phyloP scores from a whole-genome alignment of 2,888 invertebrate genomes.

The Sphaerophoria taeniata region DNA sequence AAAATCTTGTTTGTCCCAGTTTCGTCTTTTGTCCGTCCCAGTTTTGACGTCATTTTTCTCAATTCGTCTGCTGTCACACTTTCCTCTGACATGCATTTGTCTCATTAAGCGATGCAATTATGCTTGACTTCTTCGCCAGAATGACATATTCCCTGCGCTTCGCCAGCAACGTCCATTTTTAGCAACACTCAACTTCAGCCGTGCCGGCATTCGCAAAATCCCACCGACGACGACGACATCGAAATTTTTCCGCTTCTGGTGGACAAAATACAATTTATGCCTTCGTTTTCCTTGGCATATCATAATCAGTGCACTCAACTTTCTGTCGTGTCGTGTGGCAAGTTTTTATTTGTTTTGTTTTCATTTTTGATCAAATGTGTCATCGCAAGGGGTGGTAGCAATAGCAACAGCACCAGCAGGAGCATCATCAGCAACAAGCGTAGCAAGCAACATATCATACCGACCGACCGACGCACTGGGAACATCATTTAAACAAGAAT shows the following conservation, averaged over 20 bases:
- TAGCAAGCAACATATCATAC: constrained; percentile 12
- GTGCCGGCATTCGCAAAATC: neutral
- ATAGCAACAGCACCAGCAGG: constrained; percentile 4
- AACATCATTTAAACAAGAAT: constrained; percentile 54
- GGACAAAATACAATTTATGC: constrained; percentile 59
- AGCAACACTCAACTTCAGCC: constrained; percentile 16
- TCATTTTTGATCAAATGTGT: constrained; percentile 58
- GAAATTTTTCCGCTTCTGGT: constrained; percentile 36
- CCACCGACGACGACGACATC: neutral
- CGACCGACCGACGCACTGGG: constrained; percentile 2
- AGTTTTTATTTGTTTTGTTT: constrained; percentile 13
- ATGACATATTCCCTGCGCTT: constrained; percentile 41
- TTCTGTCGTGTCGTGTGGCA: constrained; percentile 54
- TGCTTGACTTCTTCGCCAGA: constrained; percentile 47
- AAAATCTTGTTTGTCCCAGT: constrained; percentile 39
- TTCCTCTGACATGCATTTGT: constrained; percentile 66
- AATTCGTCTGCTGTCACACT: constrained; percentile 68
- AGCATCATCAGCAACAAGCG: neutral
- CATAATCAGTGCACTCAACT: constrained; percentile 69
- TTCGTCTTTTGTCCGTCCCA: constrained; percentile 2
- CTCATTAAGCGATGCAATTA: constrained; percentile 69
- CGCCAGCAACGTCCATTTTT: constrained; percentile 29
- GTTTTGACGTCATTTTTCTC: constrained; percentile 60
- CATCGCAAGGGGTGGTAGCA: constrained; percentile 50
- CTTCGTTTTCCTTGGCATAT: constrained; percentile 38